Evolutionary conservation across 2,797 vertebrate species (phyloP), one percentile per base, ranked within the genome.

Genomic region (Diplodus sargus): DNA sequence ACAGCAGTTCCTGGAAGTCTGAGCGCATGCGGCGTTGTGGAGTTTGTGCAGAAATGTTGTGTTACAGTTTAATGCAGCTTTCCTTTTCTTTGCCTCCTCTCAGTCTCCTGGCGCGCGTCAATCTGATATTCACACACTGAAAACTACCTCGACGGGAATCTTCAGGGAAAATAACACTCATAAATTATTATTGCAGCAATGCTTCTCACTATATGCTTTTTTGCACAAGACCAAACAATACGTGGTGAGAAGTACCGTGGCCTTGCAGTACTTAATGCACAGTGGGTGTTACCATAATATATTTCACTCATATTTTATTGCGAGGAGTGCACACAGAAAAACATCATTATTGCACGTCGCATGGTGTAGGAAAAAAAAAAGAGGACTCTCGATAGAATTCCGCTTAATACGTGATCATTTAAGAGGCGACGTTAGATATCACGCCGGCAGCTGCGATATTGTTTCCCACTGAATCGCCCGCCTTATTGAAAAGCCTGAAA

Each of bases 1-100:
- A 79, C 60, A 71, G 61, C 11, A 17, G 39, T 71, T 85, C 66
- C 76, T 73, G 39, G 78, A 85, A 63, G 66, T 84, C 67, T 74
- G 48, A 66, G 67, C 76, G 23, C 45, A 72, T 39, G 62, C 39
- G 8, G 58, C 43, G 56, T 43, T 30, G 47, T 59, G 43, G 76
- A 69, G 25, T 63, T 63, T 43, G 49, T 74, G 23, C 9, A 30
- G 52, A 67, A 25, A 60, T 60, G 25, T 34, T 71, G 60, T 69
- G 45, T 66, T 75, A n/a, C 43, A 59, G 51, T 74, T 81, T 72
- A 71, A 75, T 82, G 71, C 63, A 61, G 59, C 57, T 65, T 48
- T 28, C 62, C 43, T 10, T 54, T 22, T 75, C n/a, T 78, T 17
- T 28, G 39, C 15, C 47, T 17, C 20, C 34, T 79, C 74, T 72